Conservation (phyloP, 2,113 vertebrate species). For the Herpetotheres cachinnans region DNA sequence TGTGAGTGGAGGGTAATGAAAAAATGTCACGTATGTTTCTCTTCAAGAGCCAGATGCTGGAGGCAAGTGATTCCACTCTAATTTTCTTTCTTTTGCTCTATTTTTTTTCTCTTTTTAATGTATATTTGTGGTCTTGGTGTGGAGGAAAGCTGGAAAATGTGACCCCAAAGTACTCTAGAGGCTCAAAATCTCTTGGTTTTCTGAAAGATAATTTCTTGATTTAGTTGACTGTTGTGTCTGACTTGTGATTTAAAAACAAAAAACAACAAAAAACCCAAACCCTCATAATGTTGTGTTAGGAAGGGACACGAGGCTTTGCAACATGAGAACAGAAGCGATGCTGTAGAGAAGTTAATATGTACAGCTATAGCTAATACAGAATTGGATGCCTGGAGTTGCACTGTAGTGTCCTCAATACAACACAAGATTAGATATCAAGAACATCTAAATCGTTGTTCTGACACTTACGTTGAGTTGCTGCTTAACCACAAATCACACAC, state of each 20-base stretch:
- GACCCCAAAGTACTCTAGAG: background rate
- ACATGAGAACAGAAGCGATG: background rate
- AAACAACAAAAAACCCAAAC: background rate
- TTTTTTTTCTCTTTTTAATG: background rate
- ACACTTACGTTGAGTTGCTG: background rate
- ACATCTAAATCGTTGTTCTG: background rate
- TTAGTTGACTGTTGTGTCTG: background rate
- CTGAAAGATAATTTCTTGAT: background rate
- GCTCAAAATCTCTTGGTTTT: background rate
- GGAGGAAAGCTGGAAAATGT: background rate
- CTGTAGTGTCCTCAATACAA: background rate
- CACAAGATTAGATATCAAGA: background rate
- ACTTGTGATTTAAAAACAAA: background rate
- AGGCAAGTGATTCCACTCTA: conserved; percentile 22
- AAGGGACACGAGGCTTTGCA: background rate
- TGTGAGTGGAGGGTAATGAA: background rate
- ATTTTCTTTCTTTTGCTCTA: background rate
- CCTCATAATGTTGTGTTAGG: background rate
- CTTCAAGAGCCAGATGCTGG: conserved; percentile 36
- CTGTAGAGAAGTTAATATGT: background rate
- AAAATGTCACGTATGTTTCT: background rate
- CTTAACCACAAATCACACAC: background rate
- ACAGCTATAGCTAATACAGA: background rate
- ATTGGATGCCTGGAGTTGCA: background rate
- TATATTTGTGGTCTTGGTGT: background rate